Base-by-base conservation (phyloP, 2,113 vertebrate species). In the Forbesichthys papilliferus region DNA sequence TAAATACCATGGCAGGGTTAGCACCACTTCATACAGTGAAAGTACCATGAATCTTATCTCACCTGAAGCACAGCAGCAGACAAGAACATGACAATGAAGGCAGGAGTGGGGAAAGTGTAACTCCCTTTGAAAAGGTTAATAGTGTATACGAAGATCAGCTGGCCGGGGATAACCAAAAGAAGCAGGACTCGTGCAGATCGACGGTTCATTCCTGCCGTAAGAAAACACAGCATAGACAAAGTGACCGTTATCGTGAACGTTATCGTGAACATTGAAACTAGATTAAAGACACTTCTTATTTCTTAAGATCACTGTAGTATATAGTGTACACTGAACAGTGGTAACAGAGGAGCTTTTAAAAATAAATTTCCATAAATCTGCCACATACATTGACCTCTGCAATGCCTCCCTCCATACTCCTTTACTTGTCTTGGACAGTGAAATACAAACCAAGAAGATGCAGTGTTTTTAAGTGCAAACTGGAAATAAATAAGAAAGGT, bases 101-200 rank as follows among this genome's bases (percentile, higher is more conserved):
- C 83, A 63, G 87, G 77, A 71, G 92, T 94, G 36, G 93, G 89
- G 11, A 90, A 64, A 13, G 82, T 81, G 1, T 91, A 86, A 2
- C 87, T 93, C 27, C 93, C 94, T 76, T 96, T 93, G 65, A 97
- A 88, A 61, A 98, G 73, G 58, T 91, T 90, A 81, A 98, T 93
- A 53, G 85, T 72, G 60, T 89, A 93, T 73, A 98, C 84, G 87
- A 98, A 98, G 74, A 95, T 49, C 0, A 98, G 88, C 74, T 99
- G 96, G 34, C 98, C 95, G 0, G 96, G 97, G 57, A 97, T 68
- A 56, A 94, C 94, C 75, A 98, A 80, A 0, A 93, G 68, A 61
- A 99, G 90, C 64, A 99, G 90, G 34, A 98, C 92, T 36, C 93
- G 91, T 6, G 97, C 95, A 1, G 96, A 98, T 58, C 88, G 91